Percentiles rank a stretch among this genome's conserved stretches.
Evolutionary conservation across 1,140 invertebrate species (phyloP).

Genomic region (Phymastichus coffea): DNA sequence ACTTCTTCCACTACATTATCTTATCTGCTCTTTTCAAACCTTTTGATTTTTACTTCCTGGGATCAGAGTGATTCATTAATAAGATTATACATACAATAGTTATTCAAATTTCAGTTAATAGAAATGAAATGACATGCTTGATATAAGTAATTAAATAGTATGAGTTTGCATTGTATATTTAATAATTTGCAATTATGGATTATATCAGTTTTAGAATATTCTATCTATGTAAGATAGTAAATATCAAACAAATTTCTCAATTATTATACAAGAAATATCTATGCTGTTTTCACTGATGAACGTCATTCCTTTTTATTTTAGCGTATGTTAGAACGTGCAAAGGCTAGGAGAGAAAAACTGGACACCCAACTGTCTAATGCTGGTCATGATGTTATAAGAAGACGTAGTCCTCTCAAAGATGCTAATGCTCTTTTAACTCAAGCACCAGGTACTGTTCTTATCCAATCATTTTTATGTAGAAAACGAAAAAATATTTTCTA

Average conservation of each 20-base stretch:
- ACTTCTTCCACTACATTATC: neutral
- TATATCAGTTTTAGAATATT: too few relatives aligned
- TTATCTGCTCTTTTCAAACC: neutral
- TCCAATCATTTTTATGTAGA: neutral
- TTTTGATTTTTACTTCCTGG: neutral
- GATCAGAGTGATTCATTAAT: neutral
- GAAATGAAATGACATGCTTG: neutral
- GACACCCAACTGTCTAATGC: slow-evolving; percentile 51
- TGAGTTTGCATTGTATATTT: neutral
- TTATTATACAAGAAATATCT: too few relatives aligned
- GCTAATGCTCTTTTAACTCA: slow-evolving; percentile 49
- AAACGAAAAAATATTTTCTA: neutral
- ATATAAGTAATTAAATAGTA: neutral
- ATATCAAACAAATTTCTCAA: too few relatives aligned
- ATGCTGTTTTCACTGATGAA: too few relatives aligned
- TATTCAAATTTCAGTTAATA: neutral
- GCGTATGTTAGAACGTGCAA: slow-evolving; percentile 60
- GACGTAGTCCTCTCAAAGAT: slow-evolving; percentile 52
- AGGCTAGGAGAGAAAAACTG: slow-evolving; percentile 58
- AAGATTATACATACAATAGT: neutral
- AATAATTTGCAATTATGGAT: neutral
- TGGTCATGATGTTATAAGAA: slow-evolving; percentile 47
- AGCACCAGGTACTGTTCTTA: slow-evolving; percentile 38
- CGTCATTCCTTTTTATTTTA: slow-evolving; percentile 32
- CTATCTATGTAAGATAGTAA: too few relatives aligned